A percentile compares a stretch with the other conserved stretches of the same genome.
Evolutionary conservation across 1,140 invertebrate species (phyloP).

Genomic region (Pomacea maculata): DNA sequence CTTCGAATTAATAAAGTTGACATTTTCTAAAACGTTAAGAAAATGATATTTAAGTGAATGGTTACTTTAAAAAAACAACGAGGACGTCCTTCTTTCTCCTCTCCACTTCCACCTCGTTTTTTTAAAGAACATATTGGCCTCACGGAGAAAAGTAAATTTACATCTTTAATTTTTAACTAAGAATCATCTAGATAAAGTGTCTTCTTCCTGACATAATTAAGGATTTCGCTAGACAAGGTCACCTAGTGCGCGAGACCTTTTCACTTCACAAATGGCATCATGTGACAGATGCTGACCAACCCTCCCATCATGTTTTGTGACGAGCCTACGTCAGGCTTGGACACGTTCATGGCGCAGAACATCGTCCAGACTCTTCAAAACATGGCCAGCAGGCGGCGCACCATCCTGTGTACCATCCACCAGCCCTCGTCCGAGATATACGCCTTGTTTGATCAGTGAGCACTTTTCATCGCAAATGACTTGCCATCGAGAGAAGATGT

Average conservation of each 20-base stretch:
- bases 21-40: too few species aligned
- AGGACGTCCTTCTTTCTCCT: background rate
- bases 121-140: too few species aligned
- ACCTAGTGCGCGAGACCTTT: background rate
- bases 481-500: too few species aligned
- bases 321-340: conserved; percentile 92
- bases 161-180: too few species aligned
- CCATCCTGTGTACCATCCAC: conserved; percentile 93
- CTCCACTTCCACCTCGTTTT: background rate
- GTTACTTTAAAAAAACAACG: background rate
- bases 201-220: background rate
- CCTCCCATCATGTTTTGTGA: conserved; percentile 96
- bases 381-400: conserved; percentile 83
- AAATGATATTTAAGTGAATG: background rate
- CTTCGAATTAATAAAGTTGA: too few species aligned
- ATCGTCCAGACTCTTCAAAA: conserved; percentile 80
- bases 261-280: background rate
- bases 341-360: conserved; percentile 91
- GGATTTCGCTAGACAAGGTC: background rate
- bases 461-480: too few species aligned
- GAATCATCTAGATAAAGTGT: too few species aligned
- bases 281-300: conserved; percentile 84
- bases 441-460: conserved; percentile 77
- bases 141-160: too few species aligned
- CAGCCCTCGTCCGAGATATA: conserved; percentile 95